These are phyloP conservation scores for Cosmorhoe ocellata DNA, from an alignment of 2,888 invertebrate species.

Conservation along the genomic window DNA sequence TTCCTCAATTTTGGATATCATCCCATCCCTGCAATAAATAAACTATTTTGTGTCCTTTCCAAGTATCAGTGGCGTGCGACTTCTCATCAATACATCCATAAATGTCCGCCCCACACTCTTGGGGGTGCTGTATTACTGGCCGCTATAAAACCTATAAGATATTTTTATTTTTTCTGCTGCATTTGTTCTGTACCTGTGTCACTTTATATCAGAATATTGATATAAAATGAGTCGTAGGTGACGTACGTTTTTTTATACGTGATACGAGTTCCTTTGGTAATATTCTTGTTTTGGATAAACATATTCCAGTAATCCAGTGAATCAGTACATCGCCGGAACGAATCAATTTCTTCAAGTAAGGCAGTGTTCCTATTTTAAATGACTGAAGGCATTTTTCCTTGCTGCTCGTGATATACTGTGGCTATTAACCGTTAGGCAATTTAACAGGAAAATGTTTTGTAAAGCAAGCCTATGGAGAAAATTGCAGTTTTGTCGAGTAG, in stretches of 20 bases:
- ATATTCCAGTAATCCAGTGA: no score
- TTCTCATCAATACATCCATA: slow-evolving; percentile 38
- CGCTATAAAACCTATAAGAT: slow-evolving; percentile 48
- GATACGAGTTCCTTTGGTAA: no score
- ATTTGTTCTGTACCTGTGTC: slow-evolving; percentile 35
- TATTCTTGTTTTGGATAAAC: no score
- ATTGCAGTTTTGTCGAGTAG: slow-evolving; percentile 28
- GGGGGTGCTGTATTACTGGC: slow-evolving; percentile 38
- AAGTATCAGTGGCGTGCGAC: slow-evolving; percentile 20
- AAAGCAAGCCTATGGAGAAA: slow-evolving; percentile 27
- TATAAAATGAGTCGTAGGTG: no score
- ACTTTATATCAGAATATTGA: neutral
- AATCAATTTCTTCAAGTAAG: no score
- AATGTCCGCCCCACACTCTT: slow-evolving; percentile 41
- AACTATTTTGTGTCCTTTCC: slow-evolving; percentile 19
- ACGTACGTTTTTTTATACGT: no score
- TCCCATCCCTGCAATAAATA: slow-evolving; percentile 12
- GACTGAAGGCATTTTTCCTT: slow-evolving; percentile 43
- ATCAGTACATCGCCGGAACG: no score
- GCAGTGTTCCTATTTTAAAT: neutral
- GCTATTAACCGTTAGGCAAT: slow-evolving; percentile 41
- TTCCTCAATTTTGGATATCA: slow-evolving; percentile 12
- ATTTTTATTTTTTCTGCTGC: slow-evolving; percentile 48
- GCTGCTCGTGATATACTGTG: slow-evolving; percentile 41
- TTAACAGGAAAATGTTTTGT: slow-evolving; percentile 37